These are phyloP conservation scores for Myioborus melanocephalus DNA, from an alignment of 2,797 vertebrate species.

Conservation along the genomic window DNA sequence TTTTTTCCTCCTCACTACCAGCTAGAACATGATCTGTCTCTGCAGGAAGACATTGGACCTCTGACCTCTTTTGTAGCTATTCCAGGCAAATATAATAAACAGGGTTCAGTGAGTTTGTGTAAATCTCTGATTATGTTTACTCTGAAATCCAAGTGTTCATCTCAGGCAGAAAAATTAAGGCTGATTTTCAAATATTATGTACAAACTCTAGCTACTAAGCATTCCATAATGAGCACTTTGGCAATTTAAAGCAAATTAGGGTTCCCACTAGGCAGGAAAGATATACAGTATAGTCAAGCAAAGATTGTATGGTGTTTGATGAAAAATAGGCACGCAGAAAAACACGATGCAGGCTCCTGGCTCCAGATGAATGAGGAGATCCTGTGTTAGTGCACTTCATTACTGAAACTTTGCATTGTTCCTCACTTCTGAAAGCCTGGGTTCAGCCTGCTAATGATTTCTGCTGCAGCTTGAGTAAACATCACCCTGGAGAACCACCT, in stretches of 20 bases:
- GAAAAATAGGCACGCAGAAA: conserved; percentile 67
- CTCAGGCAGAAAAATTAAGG: conserved; percentile 78
- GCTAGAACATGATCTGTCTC: conserved; percentile 84
- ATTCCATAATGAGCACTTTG: conserved; percentile 77
- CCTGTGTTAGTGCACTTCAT: conserved; percentile 19
- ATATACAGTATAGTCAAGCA: conserved; percentile 63
- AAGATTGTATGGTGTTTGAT: conserved; percentile 66
- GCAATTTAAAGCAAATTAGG: conserved; percentile 79
- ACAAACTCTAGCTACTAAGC: conserved; percentile 78
- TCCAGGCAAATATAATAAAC: conserved; percentile 82
- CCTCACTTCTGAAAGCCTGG: conserved; percentile 1
- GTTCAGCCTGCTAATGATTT: conserved; percentile 43
- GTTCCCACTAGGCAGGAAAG: conserved; percentile 73
- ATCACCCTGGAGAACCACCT: neutral
- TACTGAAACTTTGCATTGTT: conserved; percentile 29
- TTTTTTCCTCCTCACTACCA: conserved; percentile 79
- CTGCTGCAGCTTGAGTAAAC: neutral
- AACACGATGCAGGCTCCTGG: conserved; percentile 51
- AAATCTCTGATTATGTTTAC: conserved; percentile 84
- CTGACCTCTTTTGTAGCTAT: conserved; percentile 82
- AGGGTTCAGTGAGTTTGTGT: conserved; percentile 79
- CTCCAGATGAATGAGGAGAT: conserved; percentile 54
- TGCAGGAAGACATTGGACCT: conserved; percentile 79
- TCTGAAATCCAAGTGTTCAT: conserved; percentile 80
- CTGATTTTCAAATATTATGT: conserved; percentile 81